phyloP scores from a whole-genome alignment of 1,140 invertebrate genomes.

The Calephelis virginiensis region DNA sequence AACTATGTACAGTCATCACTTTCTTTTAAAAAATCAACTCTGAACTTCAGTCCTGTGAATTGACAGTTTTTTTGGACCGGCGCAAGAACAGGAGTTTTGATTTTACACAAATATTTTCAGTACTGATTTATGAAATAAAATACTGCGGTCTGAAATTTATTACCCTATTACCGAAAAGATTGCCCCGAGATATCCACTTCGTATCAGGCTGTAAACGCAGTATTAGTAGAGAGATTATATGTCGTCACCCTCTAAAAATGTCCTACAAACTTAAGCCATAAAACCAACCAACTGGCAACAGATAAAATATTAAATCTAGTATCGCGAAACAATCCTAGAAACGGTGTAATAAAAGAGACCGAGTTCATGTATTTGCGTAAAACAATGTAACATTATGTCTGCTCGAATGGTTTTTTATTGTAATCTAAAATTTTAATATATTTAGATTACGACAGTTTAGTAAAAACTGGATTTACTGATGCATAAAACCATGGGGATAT shows the following conservation, averaged over 20 bases:
- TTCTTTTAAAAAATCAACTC: too few relatives aligned
- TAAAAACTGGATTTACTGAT: background rate
- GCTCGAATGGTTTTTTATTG: conserved; percentile 18
- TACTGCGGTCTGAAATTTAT: background rate
- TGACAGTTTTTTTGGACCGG: too few relatives aligned
- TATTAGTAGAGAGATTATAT: conserved; percentile 36
- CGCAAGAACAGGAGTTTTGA: background rate
- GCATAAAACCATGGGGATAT: too few relatives aligned
- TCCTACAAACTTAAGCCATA: conserved; percentile 54
- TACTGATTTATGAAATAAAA: conserved; percentile 6
- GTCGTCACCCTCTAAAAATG: conserved; percentile 44
- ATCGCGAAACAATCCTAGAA: conserved; percentile 46
- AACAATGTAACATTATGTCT: conserved; percentile 31
- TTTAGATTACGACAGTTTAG: background rate
- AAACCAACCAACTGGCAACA: conserved; percentile 61
- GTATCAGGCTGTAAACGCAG: conserved; percentile 17
- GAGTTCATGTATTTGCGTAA: conserved; percentile 38
- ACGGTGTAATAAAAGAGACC: conserved; percentile 43
- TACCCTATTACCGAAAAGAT: conserved; percentile 12
- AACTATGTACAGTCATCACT: too few relatives aligned
- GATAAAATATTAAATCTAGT: conserved; percentile 62
- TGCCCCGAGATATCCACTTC: background rate
- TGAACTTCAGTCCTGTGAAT: too few relatives aligned
- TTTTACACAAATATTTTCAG: conserved; percentile 2
- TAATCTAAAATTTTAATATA: conserved; percentile 9